Conservation (phyloP, 1,140 invertebrate genomes). For the Dendroctonus ponderosae region DNA sequence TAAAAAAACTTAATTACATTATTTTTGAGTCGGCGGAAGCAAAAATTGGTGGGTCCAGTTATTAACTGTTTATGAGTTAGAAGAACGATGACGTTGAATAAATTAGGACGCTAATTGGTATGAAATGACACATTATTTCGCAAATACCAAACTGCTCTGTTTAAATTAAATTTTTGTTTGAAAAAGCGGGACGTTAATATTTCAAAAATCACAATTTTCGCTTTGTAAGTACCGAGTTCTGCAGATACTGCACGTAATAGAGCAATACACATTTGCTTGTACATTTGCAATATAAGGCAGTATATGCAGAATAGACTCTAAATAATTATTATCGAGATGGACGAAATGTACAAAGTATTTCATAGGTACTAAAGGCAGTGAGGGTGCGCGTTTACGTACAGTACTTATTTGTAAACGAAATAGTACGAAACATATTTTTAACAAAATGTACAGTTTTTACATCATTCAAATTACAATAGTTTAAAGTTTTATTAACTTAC, state of each 20-base stretch:
- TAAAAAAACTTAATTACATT: conserved; percentile 36
- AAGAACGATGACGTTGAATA: too few relatives aligned
- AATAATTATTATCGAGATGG: not conserved
- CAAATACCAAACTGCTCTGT: conserved; percentile 2
- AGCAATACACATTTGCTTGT: too few relatives aligned
- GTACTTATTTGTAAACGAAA: not conserved
- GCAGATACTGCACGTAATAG: too few relatives aligned
- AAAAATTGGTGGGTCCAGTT: not conserved
- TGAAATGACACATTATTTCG: not conserved
- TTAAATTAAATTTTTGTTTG: not conserved
- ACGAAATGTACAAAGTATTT: not conserved
- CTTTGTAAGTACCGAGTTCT: too few relatives aligned
- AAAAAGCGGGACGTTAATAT: not conserved
- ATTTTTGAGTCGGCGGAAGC: conserved; percentile 1
- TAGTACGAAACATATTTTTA: not conserved
- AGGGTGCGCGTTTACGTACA: not conserved
- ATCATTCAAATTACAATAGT: not conserved
- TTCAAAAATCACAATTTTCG: too few relatives aligned
- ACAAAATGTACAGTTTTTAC: not conserved
- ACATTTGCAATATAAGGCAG: too few relatives aligned
- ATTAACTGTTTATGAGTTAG: too few relatives aligned
- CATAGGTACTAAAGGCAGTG: not conserved
- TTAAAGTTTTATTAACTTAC: not conserved
- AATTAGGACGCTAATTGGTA: not conserved
- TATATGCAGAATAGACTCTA: not conserved